These are phyloP conservation scores for Eurytoma adleriae DNA, from an alignment of 2,888 invertebrate genomes.

Conservation along the genomic window DNA sequence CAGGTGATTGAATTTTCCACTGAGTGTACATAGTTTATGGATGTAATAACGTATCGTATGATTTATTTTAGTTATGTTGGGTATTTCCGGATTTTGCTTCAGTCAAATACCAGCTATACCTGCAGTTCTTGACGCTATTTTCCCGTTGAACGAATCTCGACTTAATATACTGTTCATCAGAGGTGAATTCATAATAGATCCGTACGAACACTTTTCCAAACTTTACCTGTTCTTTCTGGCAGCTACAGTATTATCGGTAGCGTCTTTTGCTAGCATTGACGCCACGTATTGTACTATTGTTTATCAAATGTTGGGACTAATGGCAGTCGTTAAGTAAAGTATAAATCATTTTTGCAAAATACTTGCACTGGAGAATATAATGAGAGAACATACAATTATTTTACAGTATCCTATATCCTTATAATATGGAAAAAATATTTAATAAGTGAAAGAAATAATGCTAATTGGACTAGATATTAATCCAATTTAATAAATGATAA, in stretches of 20 bases:
- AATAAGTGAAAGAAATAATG: no score
- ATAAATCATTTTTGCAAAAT: no score
- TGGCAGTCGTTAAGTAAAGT: slow-evolving; percentile 19
- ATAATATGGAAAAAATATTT: no score
- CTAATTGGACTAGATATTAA: no score
- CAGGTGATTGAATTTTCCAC: no score
- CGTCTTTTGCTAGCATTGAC: not conserved
- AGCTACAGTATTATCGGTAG: not conserved
- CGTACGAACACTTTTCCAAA: slow-evolving; percentile 5
- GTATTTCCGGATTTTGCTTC: not conserved
- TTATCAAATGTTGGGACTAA: slow-evolving; percentile 19
- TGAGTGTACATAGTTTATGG: no score
- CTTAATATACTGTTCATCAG: not conserved
- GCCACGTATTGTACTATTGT: not conserved
- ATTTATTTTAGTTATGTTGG: no score
- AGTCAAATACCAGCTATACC: slow-evolving; percentile 9
- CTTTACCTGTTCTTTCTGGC: not conserved
- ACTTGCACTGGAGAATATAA: no score
- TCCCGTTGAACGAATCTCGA: slow-evolving; percentile 26
- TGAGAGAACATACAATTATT: no score
- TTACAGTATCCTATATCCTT: no score
- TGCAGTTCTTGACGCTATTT: slow-evolving; percentile 3
- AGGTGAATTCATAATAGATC: slow-evolving; percentile 12
- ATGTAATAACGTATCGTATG: no score
- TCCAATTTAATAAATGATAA: no score